phyloP scores from a whole-genome alignment of 2,113 vertebrate genomes.

The Hippocampus comes region DNA sequence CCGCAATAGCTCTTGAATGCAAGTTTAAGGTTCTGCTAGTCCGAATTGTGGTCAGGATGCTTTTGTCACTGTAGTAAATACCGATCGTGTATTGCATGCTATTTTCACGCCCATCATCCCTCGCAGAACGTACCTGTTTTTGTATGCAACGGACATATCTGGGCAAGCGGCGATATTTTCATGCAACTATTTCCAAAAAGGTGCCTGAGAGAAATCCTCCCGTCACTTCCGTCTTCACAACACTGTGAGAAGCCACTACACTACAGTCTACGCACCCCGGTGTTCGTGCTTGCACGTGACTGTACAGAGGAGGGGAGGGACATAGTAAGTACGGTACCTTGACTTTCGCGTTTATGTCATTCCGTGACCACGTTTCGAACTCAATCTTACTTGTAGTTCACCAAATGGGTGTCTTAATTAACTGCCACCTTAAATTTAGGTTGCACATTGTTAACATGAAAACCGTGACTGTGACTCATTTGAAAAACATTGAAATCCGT shows the following conservation, averaged over 20 bases:
- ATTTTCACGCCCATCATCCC: not conserved
- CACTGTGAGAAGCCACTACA: not conserved
- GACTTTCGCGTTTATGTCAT: not conserved
- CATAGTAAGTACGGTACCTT: not conserved
- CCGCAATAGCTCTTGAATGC: not conserved
- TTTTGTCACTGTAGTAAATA: not conserved
- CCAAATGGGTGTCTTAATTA: too few relatives aligned
- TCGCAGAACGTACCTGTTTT: slow-evolving; percentile 77
- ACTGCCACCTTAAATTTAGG: too few relatives aligned
- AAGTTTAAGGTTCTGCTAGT: not conserved
- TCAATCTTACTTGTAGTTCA: too few relatives aligned
- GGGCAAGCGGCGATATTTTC: not conserved
- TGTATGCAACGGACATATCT: slow-evolving; percentile 88
- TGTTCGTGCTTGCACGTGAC: not conserved
- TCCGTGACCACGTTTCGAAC: not conserved
- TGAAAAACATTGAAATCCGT: too few relatives aligned
- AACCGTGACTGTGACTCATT: too few relatives aligned
- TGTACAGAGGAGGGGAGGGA: not conserved
- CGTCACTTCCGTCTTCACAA: slow-evolving; percentile 50
- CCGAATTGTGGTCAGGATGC: not conserved
- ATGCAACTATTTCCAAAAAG: slow-evolving; percentile 24
- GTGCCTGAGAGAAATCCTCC: slow-evolving; percentile 27
- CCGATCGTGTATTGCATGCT: not conserved
- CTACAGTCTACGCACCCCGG: not conserved
- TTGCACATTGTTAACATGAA: too few relatives aligned